Conservation (phyloP, 2,113 vertebrate genomes). For the Salvelinus namaycush region DNA sequence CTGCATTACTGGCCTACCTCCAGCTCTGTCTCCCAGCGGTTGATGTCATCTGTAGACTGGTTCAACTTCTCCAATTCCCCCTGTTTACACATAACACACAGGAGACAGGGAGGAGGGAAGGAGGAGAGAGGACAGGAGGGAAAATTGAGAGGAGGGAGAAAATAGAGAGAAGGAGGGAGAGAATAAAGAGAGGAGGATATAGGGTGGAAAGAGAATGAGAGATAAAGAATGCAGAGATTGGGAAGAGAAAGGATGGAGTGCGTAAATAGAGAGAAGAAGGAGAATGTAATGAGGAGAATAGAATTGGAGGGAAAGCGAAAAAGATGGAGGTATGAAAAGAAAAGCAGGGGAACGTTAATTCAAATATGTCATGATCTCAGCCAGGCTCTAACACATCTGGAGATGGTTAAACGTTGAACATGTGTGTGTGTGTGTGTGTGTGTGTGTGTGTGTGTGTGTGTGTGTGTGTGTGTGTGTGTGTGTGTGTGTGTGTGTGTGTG, state of each 20-base stretch:
- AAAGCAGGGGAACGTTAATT: constrained; percentile 11
- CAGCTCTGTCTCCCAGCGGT: constrained; percentile 92
- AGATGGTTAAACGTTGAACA: not conserved
- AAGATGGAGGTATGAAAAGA: not conserved
- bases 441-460: not conserved
- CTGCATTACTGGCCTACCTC: constrained; percentile 81
- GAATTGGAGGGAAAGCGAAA: not conserved
- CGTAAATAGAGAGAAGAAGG: not conserved
- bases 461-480: not conserved
- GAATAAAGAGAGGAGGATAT: not conserved
- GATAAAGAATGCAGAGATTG: not conserved
- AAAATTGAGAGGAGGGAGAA: not conserved
- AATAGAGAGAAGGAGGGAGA: constrained; percentile 1
- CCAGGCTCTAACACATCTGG: not conserved
- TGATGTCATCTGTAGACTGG: constrained; percentile 96
- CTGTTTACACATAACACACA: constrained; percentile 72
- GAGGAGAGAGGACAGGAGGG: not conserved
- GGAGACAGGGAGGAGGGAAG: not conserved
- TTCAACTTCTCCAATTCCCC: constrained; percentile 96
- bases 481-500: not conserved
- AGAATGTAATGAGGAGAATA: not conserved
- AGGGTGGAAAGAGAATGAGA: not conserved
- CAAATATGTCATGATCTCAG: not conserved
- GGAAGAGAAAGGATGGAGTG: not conserved
- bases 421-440: not conserved